A percentile compares a stretch with the other conserved stretches of the same genome.
phyloP scores from a whole-genome alignment of 2,888 invertebrate species.

The Dasypolia templi region DNA sequence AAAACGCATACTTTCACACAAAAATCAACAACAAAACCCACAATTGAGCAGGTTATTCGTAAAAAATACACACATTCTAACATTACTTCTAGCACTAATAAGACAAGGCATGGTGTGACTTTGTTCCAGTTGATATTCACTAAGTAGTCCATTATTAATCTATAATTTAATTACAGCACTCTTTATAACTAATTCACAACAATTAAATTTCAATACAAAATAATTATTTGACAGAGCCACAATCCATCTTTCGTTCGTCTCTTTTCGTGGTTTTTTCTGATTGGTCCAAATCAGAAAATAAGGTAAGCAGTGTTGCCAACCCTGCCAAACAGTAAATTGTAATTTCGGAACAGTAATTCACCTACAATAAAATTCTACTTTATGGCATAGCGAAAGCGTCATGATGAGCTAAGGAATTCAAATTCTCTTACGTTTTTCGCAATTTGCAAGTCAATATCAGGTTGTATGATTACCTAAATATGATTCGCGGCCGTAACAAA shows the following conservation, averaged over 20 bases:
- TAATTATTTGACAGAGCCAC: slow-evolving; percentile 85
- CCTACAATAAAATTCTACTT: too few relatives aligned
- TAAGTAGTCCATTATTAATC: slow-evolving; percentile 88
- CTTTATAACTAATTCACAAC: slow-evolving; percentile 75
- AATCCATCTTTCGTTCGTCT: slow-evolving; percentile 88
- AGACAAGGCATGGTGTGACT: slow-evolving; percentile 92
- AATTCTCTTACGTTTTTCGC: too few relatives aligned
- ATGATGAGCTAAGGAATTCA: too few relatives aligned
- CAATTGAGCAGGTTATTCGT: slow-evolving; percentile 66
- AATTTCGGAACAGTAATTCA: too few relatives aligned
- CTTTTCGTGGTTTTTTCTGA: slow-evolving; percentile 89
- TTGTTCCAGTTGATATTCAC: slow-evolving; percentile 91
- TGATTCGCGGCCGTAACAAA: too few relatives aligned
- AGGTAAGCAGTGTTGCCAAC: slow-evolving; percentile 25
- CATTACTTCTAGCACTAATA: slow-evolving; percentile 92
- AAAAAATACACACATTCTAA: slow-evolving; percentile 90
- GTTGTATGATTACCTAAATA: too few relatives aligned
- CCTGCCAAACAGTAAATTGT: background rate
- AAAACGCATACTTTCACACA: slow-evolving; percentile 71
- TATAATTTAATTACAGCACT: slow-evolving; percentile 77
- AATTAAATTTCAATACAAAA: slow-evolving; percentile 82
- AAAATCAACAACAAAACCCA: slow-evolving; percentile 67
- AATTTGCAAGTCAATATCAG: too few relatives aligned
- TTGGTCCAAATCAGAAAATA: slow-evolving; percentile 89
- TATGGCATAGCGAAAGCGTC: too few relatives aligned